Percentiles rank a stretch among this genome's conserved stretches.
These are phyloP conservation scores for Brachyalestes nurse DNA, from an alignment of 2,797 vertebrate species.

Conservation along the genomic window DNA sequence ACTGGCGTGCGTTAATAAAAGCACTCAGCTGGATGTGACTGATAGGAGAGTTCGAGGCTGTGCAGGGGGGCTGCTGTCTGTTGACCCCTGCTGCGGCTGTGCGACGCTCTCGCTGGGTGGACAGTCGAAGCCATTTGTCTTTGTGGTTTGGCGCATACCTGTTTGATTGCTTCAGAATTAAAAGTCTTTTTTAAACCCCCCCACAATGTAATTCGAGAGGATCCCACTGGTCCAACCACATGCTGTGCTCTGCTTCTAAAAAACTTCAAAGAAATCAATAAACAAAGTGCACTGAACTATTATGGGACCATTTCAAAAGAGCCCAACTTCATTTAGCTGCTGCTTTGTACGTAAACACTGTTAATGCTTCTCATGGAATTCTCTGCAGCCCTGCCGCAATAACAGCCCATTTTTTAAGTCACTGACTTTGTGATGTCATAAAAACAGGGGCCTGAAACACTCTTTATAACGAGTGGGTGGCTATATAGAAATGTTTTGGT, in stretches of 20 bases:
- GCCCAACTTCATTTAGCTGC: no score
- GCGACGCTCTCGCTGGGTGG: not conserved
- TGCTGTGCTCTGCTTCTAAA: not conserved
- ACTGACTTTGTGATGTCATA: no score
- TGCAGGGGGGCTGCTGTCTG: not conserved
- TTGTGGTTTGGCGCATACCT: not conserved
- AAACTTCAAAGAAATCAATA: not conserved
- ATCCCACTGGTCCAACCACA: not conserved
- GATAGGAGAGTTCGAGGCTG: slow-evolving; percentile 17
- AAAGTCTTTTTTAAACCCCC: not conserved
- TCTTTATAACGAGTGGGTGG: no score
- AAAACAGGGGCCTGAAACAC: no score
- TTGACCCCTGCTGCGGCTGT: not conserved
- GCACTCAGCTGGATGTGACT: slow-evolving; percentile 29
- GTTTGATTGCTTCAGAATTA: slow-evolving; percentile 4
- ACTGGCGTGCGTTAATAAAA: slow-evolving; percentile 33
- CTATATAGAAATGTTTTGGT: no score
- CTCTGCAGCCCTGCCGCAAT: no score
- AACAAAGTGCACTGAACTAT: not conserved
- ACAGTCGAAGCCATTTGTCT: not conserved
- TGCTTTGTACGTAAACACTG: no score
- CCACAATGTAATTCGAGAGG: not conserved
- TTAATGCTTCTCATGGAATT: no score
- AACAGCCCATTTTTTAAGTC: no score
- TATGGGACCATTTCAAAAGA: no score